Base-by-base conservation (phyloP, 2,797 vertebrate genomes). In the Pangasius krempfi region DNA sequence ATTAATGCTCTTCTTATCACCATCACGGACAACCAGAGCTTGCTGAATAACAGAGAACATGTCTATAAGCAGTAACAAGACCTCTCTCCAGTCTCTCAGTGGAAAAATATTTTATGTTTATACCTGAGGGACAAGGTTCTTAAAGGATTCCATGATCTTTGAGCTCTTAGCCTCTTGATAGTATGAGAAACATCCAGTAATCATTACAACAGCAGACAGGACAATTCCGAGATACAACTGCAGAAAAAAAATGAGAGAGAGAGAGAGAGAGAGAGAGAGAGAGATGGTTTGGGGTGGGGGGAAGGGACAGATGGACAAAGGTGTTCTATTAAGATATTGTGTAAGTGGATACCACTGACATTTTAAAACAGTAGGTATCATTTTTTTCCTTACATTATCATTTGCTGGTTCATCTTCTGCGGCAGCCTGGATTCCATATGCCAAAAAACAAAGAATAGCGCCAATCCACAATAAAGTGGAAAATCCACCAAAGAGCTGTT, bases 391-490 rank as follows among this genome's bases (percentile, higher is more conserved):
- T 92, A 98, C 98, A 0, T 99, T 98, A 91, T 99, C 98, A 0
- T 98, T 98, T 20, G 95, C 92, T 0, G 95, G 90, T 72, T 97
- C 98, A 0, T 97, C 97, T 68, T 95, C 97, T 0, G 95, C 96
- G 40, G 95, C 96, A 8, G 96, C 96, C 88, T 94, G 95, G 90
- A 99, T 99, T 82, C 97, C 95, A 0, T 97, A 98, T 58, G 98
- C 98, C 87, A 99, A 91, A 91, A 99, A 99, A 88, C 98, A 99
- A 44, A 99, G 97, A 85, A 98, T 33, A 0, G 98, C 98, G 33
- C 98, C 98, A 1, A 98, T 99, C 98, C 98, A 99, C 92, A 99
- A 95, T 58, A 99, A 93, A 93, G 98, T 98, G 0, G 97, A 98
- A 95, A 99, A 99, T 0, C 98, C 98, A 18, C 98, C 98, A 0